Evolutionary conservation across 2,888 invertebrate species (phyloP), one percentile per base, ranked within the genome.

Genomic region (Pediacus dermestoides): DNA sequence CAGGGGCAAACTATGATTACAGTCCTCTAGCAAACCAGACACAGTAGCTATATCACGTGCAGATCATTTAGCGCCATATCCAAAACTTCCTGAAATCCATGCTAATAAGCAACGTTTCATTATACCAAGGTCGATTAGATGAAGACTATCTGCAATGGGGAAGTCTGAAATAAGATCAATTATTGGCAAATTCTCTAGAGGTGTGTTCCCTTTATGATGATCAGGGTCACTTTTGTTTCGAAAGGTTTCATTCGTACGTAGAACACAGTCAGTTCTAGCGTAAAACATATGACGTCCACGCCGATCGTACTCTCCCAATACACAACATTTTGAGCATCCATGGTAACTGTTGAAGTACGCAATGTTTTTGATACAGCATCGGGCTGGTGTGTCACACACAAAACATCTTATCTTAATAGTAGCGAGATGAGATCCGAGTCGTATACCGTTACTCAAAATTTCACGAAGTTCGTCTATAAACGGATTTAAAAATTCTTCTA

Each of bases 311-410:
- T 48, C 46, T 11, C 46, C 49, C 14, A 42, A 26, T 11, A 38
- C 45, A n/a, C 46, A 46, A 31, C 50, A 52, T 36, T 46, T 52
- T 7, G 35, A 33, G 31, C 50, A 52, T 32, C 46, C 46, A 16
- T 52, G 39, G 34, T 48, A 25, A 15, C 44, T 25, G 34, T 51
- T 50, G 30, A 42, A 50, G 15, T 48, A 43, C 1, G 39, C 9
- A 14, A 46, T 38, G 9, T 43, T 46, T 50, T 50, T 50, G 14
- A 48, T 42, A 39, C 48, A 48, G 8, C 38, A 40, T 31, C 48
- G 39, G 7, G 48, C 48, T n/a, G 46, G 44, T n/a, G 48, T 44
- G 28, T 50, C 48, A 32, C 39, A 46, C 16, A 50, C 36, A 31
- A 49, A 47, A 16, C 42, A 42, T 44, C 46, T 28, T 12, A 51